Evolutionary conservation across 2,888 invertebrate species (phyloP), one percentile per base, ranked within the genome.

Genomic region (Lissonota sp.): DNA sequence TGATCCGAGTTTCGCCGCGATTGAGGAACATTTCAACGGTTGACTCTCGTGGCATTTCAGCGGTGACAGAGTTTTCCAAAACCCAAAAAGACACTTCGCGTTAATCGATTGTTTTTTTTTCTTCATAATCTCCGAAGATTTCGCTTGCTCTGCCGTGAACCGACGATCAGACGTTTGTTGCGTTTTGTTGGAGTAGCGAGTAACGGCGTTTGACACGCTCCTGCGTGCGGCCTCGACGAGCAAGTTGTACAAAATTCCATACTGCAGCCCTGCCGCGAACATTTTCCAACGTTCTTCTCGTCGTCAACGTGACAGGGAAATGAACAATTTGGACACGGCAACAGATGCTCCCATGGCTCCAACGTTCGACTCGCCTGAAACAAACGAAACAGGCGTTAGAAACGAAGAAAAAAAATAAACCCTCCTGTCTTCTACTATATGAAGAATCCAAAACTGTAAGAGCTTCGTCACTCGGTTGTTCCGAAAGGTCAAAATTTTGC

Each of bases 181-280:
- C 90, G 88, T 82, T 92, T 92, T 42, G 92, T 92, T 39, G 92
- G 92, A 6, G 92, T 92, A 12, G 92, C 91, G 46, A 91, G 85
- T 3, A 91, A 87, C 10, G 91, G 90, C 69, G 90, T 92, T 73
- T 90, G 91, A 82, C 92, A 92, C 0, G 92, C 86, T 3, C 90
- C 91, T 3, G 85, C 80, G 82, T 92, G 92, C 10, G 87, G 88
- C 46, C 86, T 88, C 46, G 91, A 91, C 42, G 91, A 90, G 53
- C 92, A 92, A 14, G 85, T 86, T 42, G 88, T 86, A 85, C 92
- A 92, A 76, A 92, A 92, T 84, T 92, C 90, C 86, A 91, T 90
- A 62, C 87, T 85, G 76, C 92, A 92, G 6, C 91, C 90, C 84
- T 89, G 88, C 49, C 92, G 86, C 71, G 92, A 90, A 82, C 92